Evolutionary conservation across 1,140 invertebrate genomes (phyloP), one percentile per base, ranked within the genome.

Genomic region (Aphelinus certus): DNA sequence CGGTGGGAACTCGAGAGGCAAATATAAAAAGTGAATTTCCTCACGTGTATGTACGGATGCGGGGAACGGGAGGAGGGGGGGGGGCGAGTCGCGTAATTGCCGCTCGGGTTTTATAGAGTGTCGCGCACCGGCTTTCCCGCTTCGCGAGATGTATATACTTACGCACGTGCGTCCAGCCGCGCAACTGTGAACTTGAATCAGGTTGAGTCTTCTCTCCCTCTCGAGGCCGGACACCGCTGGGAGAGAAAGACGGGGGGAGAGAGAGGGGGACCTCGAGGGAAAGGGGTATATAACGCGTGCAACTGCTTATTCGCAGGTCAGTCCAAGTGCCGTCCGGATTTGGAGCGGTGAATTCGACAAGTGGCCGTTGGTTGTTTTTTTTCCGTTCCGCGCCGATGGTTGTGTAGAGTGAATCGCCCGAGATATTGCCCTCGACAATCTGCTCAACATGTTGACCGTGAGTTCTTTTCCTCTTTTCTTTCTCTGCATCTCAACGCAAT

Each of bases 231-330:
- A 49, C 26, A 47, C 67, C 57, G 42, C 7, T 60, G 56, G 26
- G 26, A 26, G 26, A 26, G 26, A 26, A 26, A 26, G 26, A 26
- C 26, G 26, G 45, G 42, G 46, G 42, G 49, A 43, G n/a, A 45
- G 72, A 74, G 65, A 74, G 65, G 64, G 57, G 55, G 48, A 6
- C 51, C 5, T 26, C 5, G 48, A 46, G 7, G 46, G n/a, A 55
- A 45, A 42, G 67, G 7, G 64, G 62, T 76, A 76, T 76, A 76
- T 66, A 76, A 71, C 42, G 51, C 26, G 47, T 76, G 71, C 60
- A 69, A 53, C 74, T 43, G 55, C 7, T 57, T 71, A 70, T 76
- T 70, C 71, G 49, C 43, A 71, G 68, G 56, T 66, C 74, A 76
- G 68, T 76, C 63, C 26, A 26, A 26, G 26, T 26, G 56, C 53